Evolutionary conservation across 2,888 invertebrate species (phyloP).

Genomic region (Drosophila subsilvestris): DNA sequence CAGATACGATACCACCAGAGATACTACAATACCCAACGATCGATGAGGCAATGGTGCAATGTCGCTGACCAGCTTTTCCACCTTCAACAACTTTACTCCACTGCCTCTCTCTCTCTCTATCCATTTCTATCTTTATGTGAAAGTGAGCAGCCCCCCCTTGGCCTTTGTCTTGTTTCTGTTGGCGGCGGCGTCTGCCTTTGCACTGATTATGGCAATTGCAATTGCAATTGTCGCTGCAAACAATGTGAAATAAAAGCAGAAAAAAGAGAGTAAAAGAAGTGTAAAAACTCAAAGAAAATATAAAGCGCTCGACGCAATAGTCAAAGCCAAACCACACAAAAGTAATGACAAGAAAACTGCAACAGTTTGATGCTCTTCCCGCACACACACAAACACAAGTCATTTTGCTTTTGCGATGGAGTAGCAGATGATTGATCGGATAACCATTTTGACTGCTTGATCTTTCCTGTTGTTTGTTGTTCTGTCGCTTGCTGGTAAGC

Average conservation of each 20-base stretch:
- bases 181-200: constrained; percentile 58
- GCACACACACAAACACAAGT: background rate
- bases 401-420: background rate
- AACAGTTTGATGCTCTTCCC: constrained; percentile 32
- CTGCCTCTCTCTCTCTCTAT: background rate
- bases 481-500: background rate
- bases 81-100: constrained; percentile 36
- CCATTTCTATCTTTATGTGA: constrained; percentile 41
- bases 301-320: constrained; percentile 62
- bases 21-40: constrained; percentile 2
- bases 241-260: constrained; percentile 54
- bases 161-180: constrained; percentile 69
- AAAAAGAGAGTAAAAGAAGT: constrained; percentile 3
- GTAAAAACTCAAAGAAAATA: constrained; percentile 40
- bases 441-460: no score
- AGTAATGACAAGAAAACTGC: constrained; percentile 62
- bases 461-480: background rate
- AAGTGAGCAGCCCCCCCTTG: constrained; percentile 71
- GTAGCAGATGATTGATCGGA: background rate
- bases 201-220: constrained; percentile 80
- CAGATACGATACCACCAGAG: constrained; percentile 47
- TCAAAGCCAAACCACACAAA: constrained; percentile 67
- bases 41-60: constrained; percentile 72
- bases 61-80: constrained; percentile 75
- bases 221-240: constrained; percentile 65